Evolutionary conservation across 1,140 invertebrate species (phyloP).

Genomic region (Drosophila nasuta): DNA sequence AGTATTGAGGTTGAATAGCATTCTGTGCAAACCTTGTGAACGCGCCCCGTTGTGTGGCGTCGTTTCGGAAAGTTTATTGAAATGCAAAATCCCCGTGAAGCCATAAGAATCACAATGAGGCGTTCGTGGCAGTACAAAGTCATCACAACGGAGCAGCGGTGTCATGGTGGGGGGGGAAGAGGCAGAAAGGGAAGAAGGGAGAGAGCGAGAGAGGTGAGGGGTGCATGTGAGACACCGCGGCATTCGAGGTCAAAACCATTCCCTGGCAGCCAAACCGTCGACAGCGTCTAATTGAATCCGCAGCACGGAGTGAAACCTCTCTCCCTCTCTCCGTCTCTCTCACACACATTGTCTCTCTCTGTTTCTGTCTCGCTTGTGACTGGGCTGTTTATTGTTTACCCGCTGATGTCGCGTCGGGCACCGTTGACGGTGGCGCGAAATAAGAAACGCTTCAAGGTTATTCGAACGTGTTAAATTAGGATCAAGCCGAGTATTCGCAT

Average conservation of each 20-base stretch:
- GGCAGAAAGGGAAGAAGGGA: background rate
- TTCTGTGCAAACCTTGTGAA: conserved; percentile 28
- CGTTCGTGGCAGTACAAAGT: conserved; percentile 48
- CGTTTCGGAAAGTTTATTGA: conserved; percentile 53
- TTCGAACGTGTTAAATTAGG: conserved; percentile 83
- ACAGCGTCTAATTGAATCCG: conserved; percentile 73
- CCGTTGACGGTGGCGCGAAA: conserved; percentile 74
- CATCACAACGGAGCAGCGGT: conserved; percentile 43
- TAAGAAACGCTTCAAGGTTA: conserved; percentile 82
- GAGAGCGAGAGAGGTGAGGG: conserved; percentile 11
- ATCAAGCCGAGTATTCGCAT: conserved; percentile 59
- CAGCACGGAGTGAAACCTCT: conserved; percentile 28
- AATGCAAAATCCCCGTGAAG: conserved; percentile 78
- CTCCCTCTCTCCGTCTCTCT: conserved; percentile 13
- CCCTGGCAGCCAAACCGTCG: conserved; percentile 55
- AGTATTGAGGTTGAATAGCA: conserved; percentile 19
- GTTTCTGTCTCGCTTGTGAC: conserved; percentile 6
- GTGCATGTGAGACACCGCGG: conserved; percentile 27
- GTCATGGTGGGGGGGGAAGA: background rate
- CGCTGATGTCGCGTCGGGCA: conserved; percentile 26
- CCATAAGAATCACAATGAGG: conserved; percentile 75
- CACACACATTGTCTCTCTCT: background rate
- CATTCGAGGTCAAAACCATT: conserved; percentile 70
- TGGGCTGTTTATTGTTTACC: conserved; percentile 33
- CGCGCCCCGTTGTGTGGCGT: conserved; percentile 34